Evolutionary conservation across 2,888 invertebrate species (phyloP).

Genomic region (Hyalella azteca): DNA sequence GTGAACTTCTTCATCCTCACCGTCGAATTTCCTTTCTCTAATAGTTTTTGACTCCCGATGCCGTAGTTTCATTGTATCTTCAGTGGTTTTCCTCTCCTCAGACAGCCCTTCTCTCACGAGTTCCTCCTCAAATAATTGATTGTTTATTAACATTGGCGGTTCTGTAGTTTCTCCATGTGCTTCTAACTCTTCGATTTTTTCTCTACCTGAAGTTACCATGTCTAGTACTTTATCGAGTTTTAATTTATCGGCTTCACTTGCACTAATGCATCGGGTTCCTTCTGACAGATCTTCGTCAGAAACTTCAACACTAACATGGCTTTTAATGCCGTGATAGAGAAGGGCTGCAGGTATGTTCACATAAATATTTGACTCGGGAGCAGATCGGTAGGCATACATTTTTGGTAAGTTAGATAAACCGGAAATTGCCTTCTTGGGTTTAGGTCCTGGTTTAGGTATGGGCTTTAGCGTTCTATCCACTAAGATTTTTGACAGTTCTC

Average conservation of each 20-base stretch:
- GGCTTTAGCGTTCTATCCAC: slow-evolving; percentile 21
- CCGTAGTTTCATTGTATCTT: no score
- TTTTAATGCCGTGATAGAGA: background rate
- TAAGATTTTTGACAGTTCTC: background rate
- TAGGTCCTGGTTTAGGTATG: slow-evolving; percentile 18
- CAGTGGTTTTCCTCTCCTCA: no score
- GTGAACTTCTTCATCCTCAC: no score
- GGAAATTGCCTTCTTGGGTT: background rate
- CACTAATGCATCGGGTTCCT: no score
- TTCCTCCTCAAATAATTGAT: no score
- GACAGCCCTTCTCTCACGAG: no score
- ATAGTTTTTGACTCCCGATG: no score
- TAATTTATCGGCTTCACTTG: no score
- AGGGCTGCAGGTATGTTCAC: slow-evolving; percentile 24
- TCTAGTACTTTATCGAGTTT: no score
- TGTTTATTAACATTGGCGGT: no score
- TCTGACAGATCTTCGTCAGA: background rate
- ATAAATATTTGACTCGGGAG: background rate
- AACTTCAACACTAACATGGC: background rate
- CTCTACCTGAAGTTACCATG: background rate
- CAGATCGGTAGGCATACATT: background rate
- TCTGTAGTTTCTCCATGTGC: no score
- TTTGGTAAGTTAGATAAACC: background rate
- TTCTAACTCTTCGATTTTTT: background rate
- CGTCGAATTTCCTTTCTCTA: no score